Evolutionary conservation across 64 coral and sea anemone genomes (phyloP).

Genomic region (Orbicella faveolata): DNA sequence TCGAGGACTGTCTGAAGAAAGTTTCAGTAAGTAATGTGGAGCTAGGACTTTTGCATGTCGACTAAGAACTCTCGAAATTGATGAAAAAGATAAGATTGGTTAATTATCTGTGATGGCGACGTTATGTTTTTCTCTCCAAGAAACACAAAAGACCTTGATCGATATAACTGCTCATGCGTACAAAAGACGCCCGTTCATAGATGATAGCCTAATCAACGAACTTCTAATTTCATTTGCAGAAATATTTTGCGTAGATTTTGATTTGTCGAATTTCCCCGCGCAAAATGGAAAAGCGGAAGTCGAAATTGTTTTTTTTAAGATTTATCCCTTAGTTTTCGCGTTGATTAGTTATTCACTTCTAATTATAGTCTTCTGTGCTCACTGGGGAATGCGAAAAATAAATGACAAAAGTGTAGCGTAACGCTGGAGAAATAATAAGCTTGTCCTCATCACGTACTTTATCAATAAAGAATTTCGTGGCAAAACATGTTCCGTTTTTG

Average conservation of each 20-base stretch:
- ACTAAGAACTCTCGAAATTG: no score
- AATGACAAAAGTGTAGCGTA: neutral
- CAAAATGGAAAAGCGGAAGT: neutral
- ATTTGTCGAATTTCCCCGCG: neutral
- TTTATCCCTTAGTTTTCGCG: neutral
- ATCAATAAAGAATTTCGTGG: neutral
- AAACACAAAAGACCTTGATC: neutral
- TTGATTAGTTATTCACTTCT: neutral
- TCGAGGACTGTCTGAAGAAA: no score
- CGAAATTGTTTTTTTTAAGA: neutral
- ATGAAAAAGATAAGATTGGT: no score
- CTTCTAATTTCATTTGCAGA: neutral
- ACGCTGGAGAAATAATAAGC: neutral
- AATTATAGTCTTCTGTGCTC: neutral
- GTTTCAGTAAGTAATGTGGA: no score
- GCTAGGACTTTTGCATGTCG: no score
- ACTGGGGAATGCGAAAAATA: neutral
- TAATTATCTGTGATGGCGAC: neutral
- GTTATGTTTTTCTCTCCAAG: no score
- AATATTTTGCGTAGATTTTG: neutral
- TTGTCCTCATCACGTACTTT: neutral
- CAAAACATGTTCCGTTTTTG: neutral
- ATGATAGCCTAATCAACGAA: neutral
- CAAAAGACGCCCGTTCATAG: neutral
- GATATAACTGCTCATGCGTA: conserved; percentile 7